Conservation (phyloP, 1,140 invertebrate species). For the Pentalonia nigronervosa region DNA sequence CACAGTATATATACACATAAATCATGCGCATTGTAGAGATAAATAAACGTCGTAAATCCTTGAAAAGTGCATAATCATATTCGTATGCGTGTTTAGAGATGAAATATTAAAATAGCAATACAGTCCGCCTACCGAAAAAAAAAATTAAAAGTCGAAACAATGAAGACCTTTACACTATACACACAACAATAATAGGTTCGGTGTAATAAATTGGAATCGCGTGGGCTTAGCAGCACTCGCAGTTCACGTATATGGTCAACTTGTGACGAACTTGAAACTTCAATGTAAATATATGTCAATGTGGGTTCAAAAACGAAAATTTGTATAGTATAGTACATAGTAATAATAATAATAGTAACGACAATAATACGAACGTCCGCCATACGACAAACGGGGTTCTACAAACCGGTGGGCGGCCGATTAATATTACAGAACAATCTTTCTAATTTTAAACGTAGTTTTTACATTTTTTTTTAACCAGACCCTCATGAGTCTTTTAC, state of each 20-base stretch:
- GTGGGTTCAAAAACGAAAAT: slow-evolving; percentile 53
- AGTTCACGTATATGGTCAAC: slow-evolving; percentile 50
- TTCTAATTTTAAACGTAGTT: neutral
- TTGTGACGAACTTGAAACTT: slow-evolving; percentile 53
- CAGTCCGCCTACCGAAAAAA: slow-evolving; percentile 41
- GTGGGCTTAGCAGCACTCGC: slow-evolving; percentile 15
- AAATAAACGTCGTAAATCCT: slow-evolving; percentile 33
- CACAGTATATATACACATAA: neutral
- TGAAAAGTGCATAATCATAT: slow-evolving; percentile 53
- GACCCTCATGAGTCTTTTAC: neutral
- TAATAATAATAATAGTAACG: neutral
- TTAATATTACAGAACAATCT: slow-evolving; percentile 4
- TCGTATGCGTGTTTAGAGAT: slow-evolving; percentile 16
- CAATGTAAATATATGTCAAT: slow-evolving; percentile 45
- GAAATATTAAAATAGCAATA: slow-evolving; percentile 31
- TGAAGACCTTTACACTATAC: slow-evolving; percentile 32
- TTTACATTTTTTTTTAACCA: neutral
- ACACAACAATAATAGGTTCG: slow-evolving; percentile 44
- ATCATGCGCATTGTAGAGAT: slow-evolving; percentile 24
- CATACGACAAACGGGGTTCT: neutral
- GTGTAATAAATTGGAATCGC: slow-evolving; percentile 41
- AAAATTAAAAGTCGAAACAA: slow-evolving; percentile 54
- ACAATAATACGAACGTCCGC: neutral
- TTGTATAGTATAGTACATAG: neutral
- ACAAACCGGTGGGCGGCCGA: slow-evolving; percentile 1